A percentile compares a stretch with the other conserved stretches of the same genome.
phyloP scores from a whole-genome alignment of 2,888 invertebrate species.

The Pammene aurita region DNA sequence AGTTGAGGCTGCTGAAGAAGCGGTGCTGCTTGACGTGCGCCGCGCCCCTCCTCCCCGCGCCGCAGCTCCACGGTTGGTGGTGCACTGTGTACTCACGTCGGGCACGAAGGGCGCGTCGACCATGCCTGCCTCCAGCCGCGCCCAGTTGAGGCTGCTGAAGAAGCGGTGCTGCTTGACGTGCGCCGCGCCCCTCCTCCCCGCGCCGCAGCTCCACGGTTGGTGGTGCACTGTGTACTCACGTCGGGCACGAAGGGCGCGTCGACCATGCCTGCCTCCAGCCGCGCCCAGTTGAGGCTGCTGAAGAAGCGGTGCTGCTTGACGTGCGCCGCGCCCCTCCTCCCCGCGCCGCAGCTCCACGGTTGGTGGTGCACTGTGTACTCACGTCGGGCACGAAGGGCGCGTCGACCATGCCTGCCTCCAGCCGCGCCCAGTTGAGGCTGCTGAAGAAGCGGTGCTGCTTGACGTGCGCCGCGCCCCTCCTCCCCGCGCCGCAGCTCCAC shows the following conservation, averaged over 20 bases:
- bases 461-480: constrained; percentile 90
- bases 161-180: constrained; percentile 89
- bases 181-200: constrained; percentile 87
- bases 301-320: constrained; percentile 90
- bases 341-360: constrained; percentile 87
- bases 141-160: constrained; percentile 95
- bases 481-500: constrained; percentile 86
- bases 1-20: constrained; percentile 93
- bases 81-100: constrained; percentile 59
- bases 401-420: constrained; percentile 98
- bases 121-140: constrained; percentile 98
- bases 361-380: constrained; percentile 46
- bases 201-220: constrained; percentile 87
- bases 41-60: constrained; percentile 86
- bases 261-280: constrained; percentile 98
- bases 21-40: constrained; percentile 88
- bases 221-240: constrained; percentile 52
- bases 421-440: constrained; percentile 96
- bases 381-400: constrained; percentile 76
- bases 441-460: constrained; percentile 88
- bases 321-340: constrained; percentile 88
- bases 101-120: constrained; percentile 85
- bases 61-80: constrained; percentile 87
- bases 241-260: constrained; percentile 82
- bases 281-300: constrained; percentile 95